phyloP scores from a whole-genome alignment of 2,113 vertebrate genomes.

The Potamarius usumacintae region DNA sequence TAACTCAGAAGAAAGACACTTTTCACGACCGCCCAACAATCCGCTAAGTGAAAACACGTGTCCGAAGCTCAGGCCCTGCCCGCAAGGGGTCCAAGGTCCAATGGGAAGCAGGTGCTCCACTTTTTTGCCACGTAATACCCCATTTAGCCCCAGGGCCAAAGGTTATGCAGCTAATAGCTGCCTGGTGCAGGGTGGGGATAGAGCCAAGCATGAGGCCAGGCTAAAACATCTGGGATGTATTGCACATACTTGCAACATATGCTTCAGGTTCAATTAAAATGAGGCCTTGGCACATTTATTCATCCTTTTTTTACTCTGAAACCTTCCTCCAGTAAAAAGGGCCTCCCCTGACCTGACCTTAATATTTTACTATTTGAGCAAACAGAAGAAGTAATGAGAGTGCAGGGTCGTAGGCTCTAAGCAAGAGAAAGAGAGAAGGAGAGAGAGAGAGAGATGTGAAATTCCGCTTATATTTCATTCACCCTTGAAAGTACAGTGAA shows the following conservation, averaged over 20 bases:
- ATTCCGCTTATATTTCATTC: slow-evolving; percentile 70
- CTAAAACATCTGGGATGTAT: slow-evolving; percentile 91
- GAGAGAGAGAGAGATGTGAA: slow-evolving; percentile 62
- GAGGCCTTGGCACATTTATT: slow-evolving; percentile 96
- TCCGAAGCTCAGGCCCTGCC: slow-evolving; percentile 76
- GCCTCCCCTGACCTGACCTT: slow-evolving; percentile 80
- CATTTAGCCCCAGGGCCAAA: slow-evolving; percentile 91
- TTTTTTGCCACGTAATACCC: slow-evolving; percentile 88
- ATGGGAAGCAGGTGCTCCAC: slow-evolving; percentile 94
- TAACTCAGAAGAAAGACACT: slow-evolving; percentile 87
- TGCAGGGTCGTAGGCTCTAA: slow-evolving; percentile 62
- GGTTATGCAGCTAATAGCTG: slow-evolving; percentile 96
- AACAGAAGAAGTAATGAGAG: slow-evolving; percentile 75
- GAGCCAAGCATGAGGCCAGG: slow-evolving; percentile 73
- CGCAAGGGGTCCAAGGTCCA: slow-evolving; percentile 83
- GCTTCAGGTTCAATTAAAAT: slow-evolving; percentile 98
- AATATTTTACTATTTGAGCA: slow-evolving; percentile 77
- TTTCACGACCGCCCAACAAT: slow-evolving; percentile 88
- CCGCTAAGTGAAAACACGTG: slow-evolving; percentile 90
- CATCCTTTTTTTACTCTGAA: slow-evolving; percentile 79
- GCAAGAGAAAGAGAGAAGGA: background rate
- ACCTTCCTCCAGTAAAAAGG: slow-evolving; percentile 66
- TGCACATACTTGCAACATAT: slow-evolving; percentile 91
- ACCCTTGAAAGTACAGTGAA: slow-evolving; percentile 71
- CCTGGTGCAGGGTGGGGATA: slow-evolving; percentile 83